phyloP scores from a whole-genome alignment of 2,797 vertebrate genomes.

The Rhinichthys osculus region DNA sequence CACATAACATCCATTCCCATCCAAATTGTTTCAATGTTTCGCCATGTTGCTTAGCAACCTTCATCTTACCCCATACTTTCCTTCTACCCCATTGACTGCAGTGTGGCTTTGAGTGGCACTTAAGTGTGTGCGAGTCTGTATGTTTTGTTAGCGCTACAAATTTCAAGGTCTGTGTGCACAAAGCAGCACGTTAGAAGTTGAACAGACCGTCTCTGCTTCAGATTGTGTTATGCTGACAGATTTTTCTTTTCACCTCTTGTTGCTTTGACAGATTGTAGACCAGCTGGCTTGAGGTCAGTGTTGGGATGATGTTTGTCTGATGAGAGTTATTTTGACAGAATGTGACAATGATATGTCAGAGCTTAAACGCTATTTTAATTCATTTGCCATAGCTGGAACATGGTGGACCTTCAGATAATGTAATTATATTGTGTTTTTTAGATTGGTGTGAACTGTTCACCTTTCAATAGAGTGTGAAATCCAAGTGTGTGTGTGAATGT shows the following conservation, averaged over 20 bases:
- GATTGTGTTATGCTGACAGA: slow-evolving; percentile 72
- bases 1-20: slow-evolving; percentile 73
- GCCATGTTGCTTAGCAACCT: slow-evolving; percentile 75
- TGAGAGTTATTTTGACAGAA: slow-evolving; percentile 28
- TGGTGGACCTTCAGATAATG: slow-evolving; percentile 15
- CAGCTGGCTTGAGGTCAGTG: slow-evolving; percentile 41
- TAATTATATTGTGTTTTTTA: not conserved
- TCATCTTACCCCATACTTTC: slow-evolving; percentile 52
- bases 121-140: slow-evolving; percentile 41
- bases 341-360: not conserved
- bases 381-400: not conserved
- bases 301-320: slow-evolving; percentile 30
- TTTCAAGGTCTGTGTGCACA: slow-evolving; percentile 69
- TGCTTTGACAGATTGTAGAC: slow-evolving; percentile 51
- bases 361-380: slow-evolving; percentile 21
- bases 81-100: slow-evolving; percentile 67
- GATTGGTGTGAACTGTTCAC: not conserved
- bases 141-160: slow-evolving; percentile 56
- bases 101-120: slow-evolving; percentile 63
- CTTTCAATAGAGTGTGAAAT: slow-evolving; percentile 29
- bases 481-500: slow-evolving; percentile 14
- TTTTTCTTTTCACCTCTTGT: slow-evolving; percentile 59
- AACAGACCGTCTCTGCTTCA: slow-evolving; percentile 70
- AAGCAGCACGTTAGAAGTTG: slow-evolving; percentile 62
- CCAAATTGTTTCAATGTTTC: slow-evolving; percentile 75